Base-by-base conservation (phyloP, 2,888 invertebrate genomes). In the Chromoteleia sp. region DNA sequence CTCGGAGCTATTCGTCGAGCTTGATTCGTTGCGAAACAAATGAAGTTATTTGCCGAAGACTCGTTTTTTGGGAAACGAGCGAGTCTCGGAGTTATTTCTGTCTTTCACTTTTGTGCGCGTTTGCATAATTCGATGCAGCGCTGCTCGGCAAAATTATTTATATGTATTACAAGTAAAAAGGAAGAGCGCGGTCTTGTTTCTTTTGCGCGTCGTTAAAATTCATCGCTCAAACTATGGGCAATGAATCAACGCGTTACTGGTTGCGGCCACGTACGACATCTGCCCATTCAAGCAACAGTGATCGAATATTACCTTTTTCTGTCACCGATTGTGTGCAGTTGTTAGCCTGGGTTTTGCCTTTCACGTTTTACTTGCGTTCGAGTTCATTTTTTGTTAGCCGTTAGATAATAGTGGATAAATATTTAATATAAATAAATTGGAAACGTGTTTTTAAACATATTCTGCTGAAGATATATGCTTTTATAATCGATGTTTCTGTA, bases 161-260 rank as follows among this genome's bases (percentile, higher is more conserved):
- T 77, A 77, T 70, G 61, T 70, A 63, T 61, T 63, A 68, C 59
- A 52, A 43, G 77, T 36, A 77, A 77, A 65, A 73, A 65, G 71
- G 58, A 71, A 58, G 50, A 61, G 54, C 58, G 65, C 70, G 77
- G 75, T 74, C 73, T 73, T 74, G 77, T 83, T 83, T 83, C 75
- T 86, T 82, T 76, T 54, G 45, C 65, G 43, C 41, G 80, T 78
- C 79, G 83, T 84, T 83, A 68, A 82, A 82, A 86, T 86, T 84
- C 86, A 85, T 84, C 78, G 82, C 85, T 83, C 81, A 84, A 83
- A 81, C 83, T 73, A 83, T 76, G 77, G 81, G 74, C 83, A 83
- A 83, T 84, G 83, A 85, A 84, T 85, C 86, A 85, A 85, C 70
- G 81, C 63, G 73, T 71, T 80, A 70, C 80, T 76, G 63, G 76